Percentiles rank a stretch among this genome's conserved stretches.
phyloP scores from a whole-genome alignment of 1,140 invertebrate genomes.

The Dreissena polymorpha region DNA sequence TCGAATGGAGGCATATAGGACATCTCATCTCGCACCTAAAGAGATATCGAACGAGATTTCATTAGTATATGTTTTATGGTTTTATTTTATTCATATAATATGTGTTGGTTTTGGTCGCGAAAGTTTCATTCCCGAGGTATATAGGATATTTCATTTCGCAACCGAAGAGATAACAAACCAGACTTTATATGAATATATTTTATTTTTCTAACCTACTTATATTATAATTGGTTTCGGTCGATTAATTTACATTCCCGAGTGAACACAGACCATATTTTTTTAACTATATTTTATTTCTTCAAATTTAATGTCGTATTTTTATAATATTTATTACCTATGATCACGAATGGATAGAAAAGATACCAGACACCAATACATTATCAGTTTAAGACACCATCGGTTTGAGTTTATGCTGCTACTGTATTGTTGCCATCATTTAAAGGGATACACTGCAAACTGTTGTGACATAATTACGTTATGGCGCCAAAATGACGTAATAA shows the following conservation, averaged over 20 bases:
- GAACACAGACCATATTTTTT: too few relatives aligned
- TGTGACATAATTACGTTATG: too few relatives aligned
- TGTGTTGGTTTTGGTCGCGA: too few relatives aligned
- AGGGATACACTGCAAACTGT: background rate
- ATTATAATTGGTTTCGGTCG: too few relatives aligned
- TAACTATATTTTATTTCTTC: too few relatives aligned
- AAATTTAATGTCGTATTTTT: too few relatives aligned
- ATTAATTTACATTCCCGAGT: too few relatives aligned
- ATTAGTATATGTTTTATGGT: too few relatives aligned
- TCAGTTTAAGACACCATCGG: background rate
- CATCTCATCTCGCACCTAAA: slow-evolving; percentile 57
- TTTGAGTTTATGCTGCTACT: background rate
- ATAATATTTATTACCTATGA: background rate
- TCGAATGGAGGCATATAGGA: slow-evolving; percentile 53
- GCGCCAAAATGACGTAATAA: background rate
- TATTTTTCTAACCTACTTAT: too few relatives aligned
- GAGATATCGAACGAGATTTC: background rate
- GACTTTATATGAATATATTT: too few relatives aligned
- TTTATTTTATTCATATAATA: too few relatives aligned
- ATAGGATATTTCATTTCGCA: slow-evolving; percentile 47
- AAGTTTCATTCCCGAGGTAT: background rate
- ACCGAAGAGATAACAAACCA: slow-evolving; percentile 26
- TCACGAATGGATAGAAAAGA: background rate
- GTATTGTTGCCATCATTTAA: background rate
- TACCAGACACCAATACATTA: background rate